These are phyloP conservation scores for Rutilus rutilus DNA, from an alignment of 2,113 vertebrate genomes.

Conservation along the genomic window DNA sequence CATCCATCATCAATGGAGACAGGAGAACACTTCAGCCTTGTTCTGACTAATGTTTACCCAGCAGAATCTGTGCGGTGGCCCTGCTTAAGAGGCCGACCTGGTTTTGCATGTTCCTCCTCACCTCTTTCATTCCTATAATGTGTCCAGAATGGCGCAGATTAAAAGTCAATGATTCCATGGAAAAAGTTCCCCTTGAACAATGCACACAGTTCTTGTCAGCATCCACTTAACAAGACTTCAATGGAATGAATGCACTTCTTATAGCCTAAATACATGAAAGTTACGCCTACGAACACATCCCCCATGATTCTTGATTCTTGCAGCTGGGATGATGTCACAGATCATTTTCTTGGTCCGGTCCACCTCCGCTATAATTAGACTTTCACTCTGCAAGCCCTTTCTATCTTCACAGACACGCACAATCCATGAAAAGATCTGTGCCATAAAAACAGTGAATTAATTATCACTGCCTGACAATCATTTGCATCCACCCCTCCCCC, in stretches of 20 bases:
- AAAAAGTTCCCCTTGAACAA: background rate
- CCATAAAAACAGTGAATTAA: conserved; percentile 9
- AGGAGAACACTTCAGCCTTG: conserved; percentile 60
- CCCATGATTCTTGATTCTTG: conserved; percentile 30
- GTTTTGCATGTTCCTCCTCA: background rate
- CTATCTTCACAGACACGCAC: background rate
- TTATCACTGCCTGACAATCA: background rate
- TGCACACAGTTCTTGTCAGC: background rate
- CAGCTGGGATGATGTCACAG: conserved; percentile 59
- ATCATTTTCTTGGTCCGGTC: conserved; percentile 46
- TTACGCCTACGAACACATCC: conserved; percentile 29
- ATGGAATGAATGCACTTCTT: conserved; percentile 16
- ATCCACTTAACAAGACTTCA: conserved; percentile 7
- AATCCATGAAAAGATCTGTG: conserved; percentile 6
- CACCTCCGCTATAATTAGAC: conserved; percentile 41
- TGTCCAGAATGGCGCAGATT: background rate
- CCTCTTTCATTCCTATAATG: background rate
- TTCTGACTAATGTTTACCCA: conserved; percentile 51
- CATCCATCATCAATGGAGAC: conserved; percentile 68
- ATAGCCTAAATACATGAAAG: conserved; percentile 25
- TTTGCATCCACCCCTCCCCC: background rate
- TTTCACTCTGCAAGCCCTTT: conserved; percentile 36
- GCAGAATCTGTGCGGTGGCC: conserved; percentile 30
- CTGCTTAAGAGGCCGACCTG: conserved; percentile 9
- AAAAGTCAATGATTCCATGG: background rate